These are phyloP conservation scores for Synanthedon myopaeformis DNA, from an alignment of 2,888 invertebrate genomes.

Conservation along the genomic window DNA sequence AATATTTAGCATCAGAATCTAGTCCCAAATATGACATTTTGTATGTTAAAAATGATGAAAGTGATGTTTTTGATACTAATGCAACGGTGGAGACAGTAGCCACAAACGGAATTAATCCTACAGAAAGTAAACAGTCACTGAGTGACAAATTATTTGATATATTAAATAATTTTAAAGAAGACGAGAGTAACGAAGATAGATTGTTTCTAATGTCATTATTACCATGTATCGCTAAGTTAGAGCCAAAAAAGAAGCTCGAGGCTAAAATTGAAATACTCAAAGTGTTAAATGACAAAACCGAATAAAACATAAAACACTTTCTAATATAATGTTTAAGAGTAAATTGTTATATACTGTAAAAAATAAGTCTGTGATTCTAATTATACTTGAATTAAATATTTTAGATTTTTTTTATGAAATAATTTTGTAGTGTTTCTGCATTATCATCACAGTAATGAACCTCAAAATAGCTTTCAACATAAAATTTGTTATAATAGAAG, in stretches of 20 bases:
- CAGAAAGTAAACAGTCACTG: background rate
- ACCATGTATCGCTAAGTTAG: conserved; percentile 32
- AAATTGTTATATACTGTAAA: no score
- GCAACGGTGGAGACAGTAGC: background rate
- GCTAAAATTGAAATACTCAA: conserved; percentile 40
- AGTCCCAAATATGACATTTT: no score
- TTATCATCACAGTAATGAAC: no score
- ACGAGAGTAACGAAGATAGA: conserved; percentile 33
- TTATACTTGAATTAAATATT: no score
- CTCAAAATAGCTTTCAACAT: no score
- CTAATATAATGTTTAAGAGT: no score
- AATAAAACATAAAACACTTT: no score
- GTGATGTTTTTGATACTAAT: background rate
- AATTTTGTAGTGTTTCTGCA: no score
- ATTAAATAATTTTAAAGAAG: conserved; percentile 19
- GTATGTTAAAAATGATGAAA: background rate
- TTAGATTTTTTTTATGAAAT: no score
- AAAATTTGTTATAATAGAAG: no score
- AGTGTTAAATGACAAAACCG: conserved; percentile 18
- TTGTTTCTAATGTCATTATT: conserved; percentile 39
- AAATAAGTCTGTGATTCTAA: no score
- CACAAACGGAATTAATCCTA: background rate
- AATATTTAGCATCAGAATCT: no score
- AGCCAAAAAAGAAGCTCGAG: conserved; percentile 34
- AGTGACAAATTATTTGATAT: conserved; percentile 16